Conservation (phyloP, 2,113 vertebrate species). For the Trematocara unimaculatum region DNA sequence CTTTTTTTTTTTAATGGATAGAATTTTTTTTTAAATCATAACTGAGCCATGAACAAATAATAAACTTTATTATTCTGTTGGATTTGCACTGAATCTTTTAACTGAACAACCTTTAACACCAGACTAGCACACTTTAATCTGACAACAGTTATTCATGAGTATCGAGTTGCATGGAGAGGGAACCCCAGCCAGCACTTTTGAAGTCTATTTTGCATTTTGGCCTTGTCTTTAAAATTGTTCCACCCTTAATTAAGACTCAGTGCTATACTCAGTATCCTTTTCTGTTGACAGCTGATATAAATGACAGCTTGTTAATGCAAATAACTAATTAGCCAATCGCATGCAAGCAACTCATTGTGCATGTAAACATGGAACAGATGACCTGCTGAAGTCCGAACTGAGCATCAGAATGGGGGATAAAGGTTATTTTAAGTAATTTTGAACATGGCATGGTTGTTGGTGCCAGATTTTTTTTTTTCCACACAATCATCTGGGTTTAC, state of each 20-base stretch:
- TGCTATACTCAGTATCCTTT: fast-evolving
- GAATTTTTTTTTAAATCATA: not conserved
- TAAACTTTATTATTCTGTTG: not conserved
- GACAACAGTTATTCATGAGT: not conserved
- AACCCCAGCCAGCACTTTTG: not conserved
- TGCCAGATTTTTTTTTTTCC: fast-evolving
- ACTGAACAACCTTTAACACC: not conserved
- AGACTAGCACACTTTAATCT: not conserved
- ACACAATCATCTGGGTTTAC: not conserved
- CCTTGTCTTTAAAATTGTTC: not conserved
- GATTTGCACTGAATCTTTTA: not conserved
- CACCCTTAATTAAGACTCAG: not conserved
- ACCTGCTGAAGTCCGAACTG: not conserved
- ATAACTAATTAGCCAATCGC: not conserved
- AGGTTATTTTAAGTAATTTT: not conserved
- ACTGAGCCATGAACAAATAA: not conserved
- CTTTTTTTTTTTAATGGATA: not conserved
- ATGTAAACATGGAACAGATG: not conserved
- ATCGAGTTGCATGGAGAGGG: fast-evolving
- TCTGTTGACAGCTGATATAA: not conserved
- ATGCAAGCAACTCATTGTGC: not conserved
- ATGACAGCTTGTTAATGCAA: not conserved
- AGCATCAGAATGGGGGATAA: not conserved
- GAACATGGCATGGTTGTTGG: fast-evolving
- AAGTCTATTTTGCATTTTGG: not conserved